Evolutionary conservation across 2,888 invertebrate genomes (phyloP), one percentile per base, ranked within the genome.

Genomic region (Chirona hameri): DNA sequence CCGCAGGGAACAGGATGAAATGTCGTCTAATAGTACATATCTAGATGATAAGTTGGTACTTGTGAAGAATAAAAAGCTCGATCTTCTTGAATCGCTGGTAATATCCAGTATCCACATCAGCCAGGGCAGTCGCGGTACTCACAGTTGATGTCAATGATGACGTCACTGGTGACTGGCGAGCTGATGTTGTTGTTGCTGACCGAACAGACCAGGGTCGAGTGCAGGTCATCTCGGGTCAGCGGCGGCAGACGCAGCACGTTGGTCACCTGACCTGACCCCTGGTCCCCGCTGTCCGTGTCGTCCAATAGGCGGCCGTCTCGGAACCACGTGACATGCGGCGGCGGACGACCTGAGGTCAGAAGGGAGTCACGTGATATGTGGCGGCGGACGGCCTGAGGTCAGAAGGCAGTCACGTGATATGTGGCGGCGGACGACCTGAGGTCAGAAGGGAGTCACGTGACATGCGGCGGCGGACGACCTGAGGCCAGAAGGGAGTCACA

Each of bases 321-420:
- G 39, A 24, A 76, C 76, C 76, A 76, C 76, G 76, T 76, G 76
- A 76, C 76, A 7, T 39, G 76, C 24, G 76, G 76, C 39, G 76
- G 10, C 29, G 72, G 72, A 14, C 29, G 69, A 69, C 69, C 69
- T 69, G 69, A 12, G 14, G 29, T 14, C 10, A 69, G 29, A 39
- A 7, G 39, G 76, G 39, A 24, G 39, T 39, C 76, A 76, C 76
- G 76, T 76, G 76, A 76, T 46, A 7, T 46, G 46, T 21, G 76
- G 76, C 39, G 76, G 10, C 29, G 31, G 72, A 14, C 29, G 69
- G 29, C 29, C 69, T 69, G 69, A 2, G 14, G 29, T 14, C 10
- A 69, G 69, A 39, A 7, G 39, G 76, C 24, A 24, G 46, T 46
- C 76, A 76, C 76, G 76, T 76, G 76, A 76, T 46, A 7, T 39